Evolutionary conservation across 2,113 vertebrate genomes (phyloP).

Genomic region (Litocranius walleri): DNA sequence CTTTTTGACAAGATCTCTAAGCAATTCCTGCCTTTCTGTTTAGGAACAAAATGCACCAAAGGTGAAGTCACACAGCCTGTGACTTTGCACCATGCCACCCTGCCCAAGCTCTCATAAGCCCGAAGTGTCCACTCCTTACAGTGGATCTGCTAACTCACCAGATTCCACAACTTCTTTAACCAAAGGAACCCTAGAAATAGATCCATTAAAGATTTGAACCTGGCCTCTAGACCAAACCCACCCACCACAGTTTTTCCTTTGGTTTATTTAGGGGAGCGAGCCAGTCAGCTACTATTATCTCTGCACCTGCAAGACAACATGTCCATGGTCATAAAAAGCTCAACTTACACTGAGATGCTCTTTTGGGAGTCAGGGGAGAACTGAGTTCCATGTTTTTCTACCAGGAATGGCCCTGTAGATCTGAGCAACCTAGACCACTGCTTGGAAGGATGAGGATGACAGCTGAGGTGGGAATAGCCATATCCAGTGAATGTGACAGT

Average conservation of each 20-base stretch:
- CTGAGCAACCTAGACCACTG: not conserved
- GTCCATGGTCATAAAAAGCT: not conserved
- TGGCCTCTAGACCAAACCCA: not conserved
- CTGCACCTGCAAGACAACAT: not conserved
- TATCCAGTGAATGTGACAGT: not conserved
- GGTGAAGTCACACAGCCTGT: not conserved
- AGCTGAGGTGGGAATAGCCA: not conserved
- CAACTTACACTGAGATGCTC: not conserved
- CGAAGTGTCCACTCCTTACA: not conserved
- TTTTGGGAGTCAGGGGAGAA: too few relatives aligned
- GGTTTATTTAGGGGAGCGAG: not conserved
- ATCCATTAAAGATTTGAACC: not conserved
- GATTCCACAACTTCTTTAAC: not conserved
- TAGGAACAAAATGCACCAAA: not conserved
- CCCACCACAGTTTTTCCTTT: not conserved
- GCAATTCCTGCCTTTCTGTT: not conserved
- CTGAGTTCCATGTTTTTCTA: not conserved
- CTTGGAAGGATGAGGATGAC: not conserved
- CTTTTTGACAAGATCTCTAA: not conserved
- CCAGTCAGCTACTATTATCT: not conserved
- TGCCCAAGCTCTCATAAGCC: not conserved
- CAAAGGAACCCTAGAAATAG: not conserved
- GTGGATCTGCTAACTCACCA: accelerated
- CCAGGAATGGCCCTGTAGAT: not conserved
- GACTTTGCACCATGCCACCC: not conserved